Evolutionary conservation across 2,888 invertebrate genomes (phyloP).

Genomic region (Drosophila subsilvestris): DNA sequence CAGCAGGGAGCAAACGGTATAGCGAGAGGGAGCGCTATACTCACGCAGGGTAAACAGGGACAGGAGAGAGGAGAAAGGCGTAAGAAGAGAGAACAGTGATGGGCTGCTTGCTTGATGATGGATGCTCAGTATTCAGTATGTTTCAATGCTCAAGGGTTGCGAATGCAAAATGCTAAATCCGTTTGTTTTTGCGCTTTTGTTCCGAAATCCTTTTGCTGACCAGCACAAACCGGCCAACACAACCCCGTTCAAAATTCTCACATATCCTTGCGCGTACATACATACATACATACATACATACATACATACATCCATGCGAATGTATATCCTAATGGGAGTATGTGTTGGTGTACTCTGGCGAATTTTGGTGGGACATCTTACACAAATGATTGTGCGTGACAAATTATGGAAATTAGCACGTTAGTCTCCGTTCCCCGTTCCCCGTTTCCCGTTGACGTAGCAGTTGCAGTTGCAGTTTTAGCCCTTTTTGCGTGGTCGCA

Average conservation of each 20-base stretch:
- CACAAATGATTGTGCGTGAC: conserved; percentile 76
- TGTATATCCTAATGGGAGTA: too few species aligned
- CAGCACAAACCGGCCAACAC: conserved; percentile 43
- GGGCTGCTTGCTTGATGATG: conserved; percentile 28
- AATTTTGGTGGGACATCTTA: conserved; percentile 63
- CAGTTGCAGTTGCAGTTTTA: neutral
- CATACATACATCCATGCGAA: too few species aligned
- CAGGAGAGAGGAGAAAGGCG: neutral
- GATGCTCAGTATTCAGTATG: too few species aligned
- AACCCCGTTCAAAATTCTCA: neutral
- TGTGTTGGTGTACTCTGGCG: conserved; percentile 42
- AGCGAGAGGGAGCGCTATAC: neutral
- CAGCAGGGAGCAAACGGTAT: conserved; percentile 43
- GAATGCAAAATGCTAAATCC: conserved; percentile 72
- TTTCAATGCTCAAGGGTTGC: conserved; percentile 67
- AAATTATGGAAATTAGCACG: conserved; percentile 75
- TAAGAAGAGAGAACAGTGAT: too few species aligned
- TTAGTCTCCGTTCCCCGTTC: conserved; percentile 10
- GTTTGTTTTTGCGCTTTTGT: conserved; percentile 72
- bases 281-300: neutral
- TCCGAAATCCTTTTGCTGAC: conserved; percentile 69
- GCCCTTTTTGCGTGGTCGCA: conserved; percentile 18
- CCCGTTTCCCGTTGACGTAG: neutral
- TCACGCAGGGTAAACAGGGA: neutral
- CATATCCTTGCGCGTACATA: conserved; percentile 1